Evolutionary conservation across 2,797 vertebrate genomes (phyloP).

Genomic region (Lerista edwardsae): DNA sequence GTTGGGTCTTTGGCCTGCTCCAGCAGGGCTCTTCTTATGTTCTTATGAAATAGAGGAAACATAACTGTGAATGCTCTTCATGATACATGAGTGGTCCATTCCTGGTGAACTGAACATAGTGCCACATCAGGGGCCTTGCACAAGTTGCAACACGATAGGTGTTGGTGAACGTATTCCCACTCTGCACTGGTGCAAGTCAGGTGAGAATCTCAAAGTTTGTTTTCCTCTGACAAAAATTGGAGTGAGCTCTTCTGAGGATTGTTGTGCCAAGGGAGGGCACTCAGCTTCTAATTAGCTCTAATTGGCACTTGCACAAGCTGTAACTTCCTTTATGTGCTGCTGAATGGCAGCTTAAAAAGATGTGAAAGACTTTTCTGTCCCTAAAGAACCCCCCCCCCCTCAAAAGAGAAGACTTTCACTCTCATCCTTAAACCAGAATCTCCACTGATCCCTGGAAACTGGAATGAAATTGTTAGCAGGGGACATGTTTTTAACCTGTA

Average conservation of each 20-base stretch:
- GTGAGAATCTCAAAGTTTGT: conserved; percentile 34
- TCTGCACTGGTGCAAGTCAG: conserved; percentile 13
- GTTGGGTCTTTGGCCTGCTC: too few species aligned
- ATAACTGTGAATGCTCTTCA: neutral
- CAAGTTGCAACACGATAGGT: rapidly evolving
- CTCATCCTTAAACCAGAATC: conserved; percentile 43
- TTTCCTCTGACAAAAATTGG: conserved; percentile 36
- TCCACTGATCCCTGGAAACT: neutral
- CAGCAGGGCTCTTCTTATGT: too few species aligned
- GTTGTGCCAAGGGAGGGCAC: conserved; percentile 56
- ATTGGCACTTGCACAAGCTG: conserved; percentile 56
- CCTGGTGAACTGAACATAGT: neutral
- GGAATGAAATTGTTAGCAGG: conserved; percentile 27
- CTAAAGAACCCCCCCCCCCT: neutral
- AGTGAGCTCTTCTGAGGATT: conserved; percentile 55
- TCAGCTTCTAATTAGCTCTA: conserved; percentile 59
- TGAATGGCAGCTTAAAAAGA: conserved; percentile 44
- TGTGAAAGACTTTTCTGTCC: conserved; percentile 38
- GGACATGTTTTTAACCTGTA: conserved; percentile 5
- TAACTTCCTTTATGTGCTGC: conserved; percentile 48
- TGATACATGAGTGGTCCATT: neutral
- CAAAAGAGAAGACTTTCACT: conserved; percentile 35
- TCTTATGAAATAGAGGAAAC: too few species aligned
- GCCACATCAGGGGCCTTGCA: neutral
- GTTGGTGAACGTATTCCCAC: conserved; percentile 16